Conservation (phyloP, 2,888 invertebrate species). For the Tetranychus piercei region DNA sequence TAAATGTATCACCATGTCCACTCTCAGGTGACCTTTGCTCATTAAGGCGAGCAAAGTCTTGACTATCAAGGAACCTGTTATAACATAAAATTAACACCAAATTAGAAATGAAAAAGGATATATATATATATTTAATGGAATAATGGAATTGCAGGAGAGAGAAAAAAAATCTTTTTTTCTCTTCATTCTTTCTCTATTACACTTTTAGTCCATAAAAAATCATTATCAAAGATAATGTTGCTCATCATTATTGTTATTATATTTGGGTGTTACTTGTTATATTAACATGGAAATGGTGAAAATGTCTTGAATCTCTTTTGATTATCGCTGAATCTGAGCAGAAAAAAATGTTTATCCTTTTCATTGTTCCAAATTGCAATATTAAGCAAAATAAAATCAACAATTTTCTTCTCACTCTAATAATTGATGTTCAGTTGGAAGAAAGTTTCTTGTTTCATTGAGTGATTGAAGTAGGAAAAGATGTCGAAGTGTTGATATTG, state of each 20-base stretch:
- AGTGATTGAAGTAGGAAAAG: too few relatives aligned
- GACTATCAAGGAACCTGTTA: constrained; percentile 2
- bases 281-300: not conserved
- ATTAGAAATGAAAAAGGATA: not conserved
- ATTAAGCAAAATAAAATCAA: too few relatives aligned
- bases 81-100: not conserved
- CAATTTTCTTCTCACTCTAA: too few relatives aligned
- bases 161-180: not conserved
- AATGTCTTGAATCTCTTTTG: not conserved
- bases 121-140: not conserved
- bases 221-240: not conserved
- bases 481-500: not conserved
- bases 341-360: too few relatives aligned
- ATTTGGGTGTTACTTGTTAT: not conserved
- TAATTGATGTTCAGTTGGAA: too few relatives aligned
- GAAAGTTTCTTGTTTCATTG: too few relatives aligned
- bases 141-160: not conserved
- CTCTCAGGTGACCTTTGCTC: not conserved
- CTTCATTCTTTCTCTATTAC: not conserved
- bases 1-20: constrained; percentile 1
- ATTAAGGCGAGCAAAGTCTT: constrained; percentile 12
- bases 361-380: too few relatives aligned
- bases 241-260: not conserved
- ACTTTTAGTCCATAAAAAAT: not conserved
- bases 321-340: too few relatives aligned